Conservation (phyloP, 2,888 invertebrate species). For the Temnothorax unifasciatus region DNA sequence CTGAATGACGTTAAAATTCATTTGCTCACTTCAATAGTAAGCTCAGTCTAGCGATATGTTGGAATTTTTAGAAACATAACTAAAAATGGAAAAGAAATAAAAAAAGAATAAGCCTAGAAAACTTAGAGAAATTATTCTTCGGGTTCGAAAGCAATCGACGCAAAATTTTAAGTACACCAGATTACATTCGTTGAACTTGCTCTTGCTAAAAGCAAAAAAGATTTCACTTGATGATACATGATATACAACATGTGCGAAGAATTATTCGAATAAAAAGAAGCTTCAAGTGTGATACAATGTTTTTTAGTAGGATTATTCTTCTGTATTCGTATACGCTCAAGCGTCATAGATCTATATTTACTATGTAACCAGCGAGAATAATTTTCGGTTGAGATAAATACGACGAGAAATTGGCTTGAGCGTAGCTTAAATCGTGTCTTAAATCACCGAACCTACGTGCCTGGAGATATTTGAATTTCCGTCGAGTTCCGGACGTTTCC, state of each 20-base stretch:
- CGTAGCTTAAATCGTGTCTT: background rate
- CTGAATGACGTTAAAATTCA: background rate
- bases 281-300: background rate
- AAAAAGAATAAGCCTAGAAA: background rate
- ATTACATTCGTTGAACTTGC: background rate
- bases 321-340: too few species aligned
- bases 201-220: background rate
- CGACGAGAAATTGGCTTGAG: slow-evolving; percentile 26
- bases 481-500: slow-evolving; percentile 71
- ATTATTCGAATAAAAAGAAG: background rate
- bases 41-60: background rate
- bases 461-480: slow-evolving; percentile 61
- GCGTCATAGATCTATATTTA: background rate
- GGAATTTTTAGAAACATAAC: background rate
- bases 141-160: background rate
- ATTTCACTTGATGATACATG: background rate
- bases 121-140: background rate
- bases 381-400: slow-evolving; percentile 28
- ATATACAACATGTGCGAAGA: background rate
- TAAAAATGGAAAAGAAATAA: background rate
- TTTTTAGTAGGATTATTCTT: background rate
- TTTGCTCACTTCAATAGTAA: background rate
- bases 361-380: slow-evolving; percentile 1
- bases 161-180: background rate
- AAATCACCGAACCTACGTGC: slow-evolving; percentile 29